Evolutionary conservation across 2,888 invertebrate genomes (phyloP), one percentile per base, ranked within the genome.

Genomic region (Luperina testacea): DNA sequence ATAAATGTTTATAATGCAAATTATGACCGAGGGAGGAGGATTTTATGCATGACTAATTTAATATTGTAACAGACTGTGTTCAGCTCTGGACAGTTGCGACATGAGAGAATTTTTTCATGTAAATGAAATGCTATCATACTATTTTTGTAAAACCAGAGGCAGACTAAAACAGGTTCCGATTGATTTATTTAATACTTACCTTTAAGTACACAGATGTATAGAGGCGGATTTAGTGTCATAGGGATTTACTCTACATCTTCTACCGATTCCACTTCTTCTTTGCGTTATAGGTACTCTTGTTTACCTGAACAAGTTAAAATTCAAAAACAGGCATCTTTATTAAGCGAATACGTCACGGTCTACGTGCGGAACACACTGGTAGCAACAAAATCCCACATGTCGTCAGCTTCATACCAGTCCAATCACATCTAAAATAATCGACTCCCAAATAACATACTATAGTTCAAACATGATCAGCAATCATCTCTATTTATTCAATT

Each of bases 1-100:
- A 69, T 7, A 67, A 72, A 2, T 7, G n/a, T 48, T 13, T 48
- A 38, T 72, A 72, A 48, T 72, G 38, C 38, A 76, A 51, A 74
- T 63, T 42, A 17, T 63, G 51, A 27, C 24, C 17, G 42, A 57
- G 15, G 0, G 63, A 17, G 9, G 38, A 73, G 1, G 1, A 27
- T 57, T 57, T 32, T 75, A 75, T 57, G 20, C 72, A 51, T 51
- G n/a, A 27, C 27, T 15, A 42, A n/a, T n/a, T 42, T 20, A 45
- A 42, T 20, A 45, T 67, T 42, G 15, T 67, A 15, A 38, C 7
- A 51, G 45, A 51, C 38, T 38, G 68, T 32, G 38, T 74, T 11
- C 53, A 53, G 11, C 15, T 15, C 53, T 20, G 20, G 38, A 53
- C 51, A 20, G 15, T 53, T 51, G 9, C 24, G 15, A 42, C 42